phyloP scores from a whole-genome alignment of 2,888 invertebrate genomes.

The Strigamia maritima region DNA sequence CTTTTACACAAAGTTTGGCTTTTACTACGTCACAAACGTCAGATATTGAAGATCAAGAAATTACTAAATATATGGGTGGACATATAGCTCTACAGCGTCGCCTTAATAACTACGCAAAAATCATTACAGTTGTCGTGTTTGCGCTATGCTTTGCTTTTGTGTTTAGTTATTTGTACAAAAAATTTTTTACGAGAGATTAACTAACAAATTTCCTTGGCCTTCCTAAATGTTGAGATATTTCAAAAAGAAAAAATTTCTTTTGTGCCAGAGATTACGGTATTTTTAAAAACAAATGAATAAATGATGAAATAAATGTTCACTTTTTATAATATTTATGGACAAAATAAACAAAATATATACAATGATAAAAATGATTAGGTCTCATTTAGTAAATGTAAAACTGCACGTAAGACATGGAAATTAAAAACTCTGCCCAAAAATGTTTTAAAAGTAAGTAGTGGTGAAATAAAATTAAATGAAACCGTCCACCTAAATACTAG shows the following conservation, averaged over 20 bases:
- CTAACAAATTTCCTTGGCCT: not conserved
- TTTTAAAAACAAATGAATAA: not conserved
- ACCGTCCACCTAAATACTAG: too few species aligned
- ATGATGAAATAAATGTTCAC: not conserved
- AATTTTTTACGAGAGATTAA: not conserved
- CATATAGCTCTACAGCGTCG: slow-evolving; percentile 26
- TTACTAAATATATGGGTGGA: not conserved
- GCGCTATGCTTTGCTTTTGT: not conserved
- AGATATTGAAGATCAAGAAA: not conserved
- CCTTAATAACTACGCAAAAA: slow-evolving; percentile 26
- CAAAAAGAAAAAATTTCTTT: not conserved
- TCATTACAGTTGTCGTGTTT: not conserved
- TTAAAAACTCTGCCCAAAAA: too few species aligned
- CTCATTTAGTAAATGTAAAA: not conserved
- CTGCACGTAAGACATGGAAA: too few species aligned
- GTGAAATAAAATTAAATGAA: too few species aligned
- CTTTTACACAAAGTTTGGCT: slow-evolving; percentile 17
- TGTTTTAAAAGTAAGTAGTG: too few species aligned
- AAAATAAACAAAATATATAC: not conserved
- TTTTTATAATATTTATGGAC: not conserved
- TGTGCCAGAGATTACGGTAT: not conserved
- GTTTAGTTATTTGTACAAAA: not conserved
- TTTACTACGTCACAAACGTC: not conserved
- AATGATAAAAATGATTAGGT: not conserved
- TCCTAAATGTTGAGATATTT: not conserved